phyloP scores from a whole-genome alignment of 2,888 invertebrate genomes.

The Spialia ferax region DNA sequence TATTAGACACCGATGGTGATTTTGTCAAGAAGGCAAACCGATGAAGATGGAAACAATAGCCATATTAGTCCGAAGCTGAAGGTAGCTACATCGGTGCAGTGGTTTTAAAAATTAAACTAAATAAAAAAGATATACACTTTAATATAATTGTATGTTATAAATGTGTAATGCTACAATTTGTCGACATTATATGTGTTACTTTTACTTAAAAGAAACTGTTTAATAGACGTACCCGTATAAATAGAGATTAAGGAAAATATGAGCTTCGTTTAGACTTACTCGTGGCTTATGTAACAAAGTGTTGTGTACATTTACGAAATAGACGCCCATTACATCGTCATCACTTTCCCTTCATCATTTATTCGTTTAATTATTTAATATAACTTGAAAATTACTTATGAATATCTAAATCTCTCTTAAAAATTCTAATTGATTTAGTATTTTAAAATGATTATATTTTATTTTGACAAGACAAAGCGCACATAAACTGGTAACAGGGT shows the following conservation, averaged over 20 bases:
- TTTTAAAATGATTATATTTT: conserved; percentile 43
- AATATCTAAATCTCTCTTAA: conserved; percentile 26
- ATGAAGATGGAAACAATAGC: background rate
- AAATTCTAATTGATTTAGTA: background rate
- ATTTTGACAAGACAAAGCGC: conserved; percentile 71
- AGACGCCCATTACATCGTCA: conserved; percentile 57
- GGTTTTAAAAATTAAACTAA: conserved; percentile 17
- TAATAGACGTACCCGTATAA: conserved; percentile 63
- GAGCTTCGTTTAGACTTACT: conserved; percentile 85
- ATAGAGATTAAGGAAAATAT: conserved; percentile 84
- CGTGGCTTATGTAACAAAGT: conserved; percentile 81
- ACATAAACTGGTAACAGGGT: conserved; percentile 84
- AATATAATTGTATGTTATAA: conserved; percentile 27
- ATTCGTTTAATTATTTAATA: conserved; percentile 49
- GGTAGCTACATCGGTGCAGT: background rate
- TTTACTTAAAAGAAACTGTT: conserved; percentile 17
- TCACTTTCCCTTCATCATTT: conserved; percentile 50
- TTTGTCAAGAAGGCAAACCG: background rate
- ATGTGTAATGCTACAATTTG: conserved; percentile 25
- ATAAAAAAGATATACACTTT: conserved; percentile 33
- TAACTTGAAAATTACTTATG: conserved; percentile 41
- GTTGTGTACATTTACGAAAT: conserved; percentile 72
- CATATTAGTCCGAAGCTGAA: background rate
- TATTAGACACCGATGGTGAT: background rate
- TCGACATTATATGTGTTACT: conserved; percentile 11